Percentiles rank a stretch among this genome's conserved stretches.
Evolutionary conservation across 2,797 vertebrate species (phyloP).

Genomic region (Melanitta fusca): DNA sequence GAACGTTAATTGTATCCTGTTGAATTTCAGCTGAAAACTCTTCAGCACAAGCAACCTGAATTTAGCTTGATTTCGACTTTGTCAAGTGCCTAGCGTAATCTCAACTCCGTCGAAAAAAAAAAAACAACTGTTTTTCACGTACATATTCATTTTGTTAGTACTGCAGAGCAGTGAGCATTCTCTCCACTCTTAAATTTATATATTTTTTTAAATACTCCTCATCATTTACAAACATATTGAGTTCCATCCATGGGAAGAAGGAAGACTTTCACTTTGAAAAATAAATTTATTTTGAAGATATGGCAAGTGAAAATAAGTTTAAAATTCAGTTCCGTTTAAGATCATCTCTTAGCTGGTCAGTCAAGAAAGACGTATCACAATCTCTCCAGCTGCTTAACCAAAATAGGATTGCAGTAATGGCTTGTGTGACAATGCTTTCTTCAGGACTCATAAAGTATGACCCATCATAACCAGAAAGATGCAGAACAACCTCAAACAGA

Average conservation of each 20-base stretch:
- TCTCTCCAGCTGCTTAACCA: neutral
- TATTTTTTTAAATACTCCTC: neutral
- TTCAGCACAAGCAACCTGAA: constrained; percentile 27
- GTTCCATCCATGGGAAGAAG: neutral
- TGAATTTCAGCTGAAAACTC: constrained; percentile 32
- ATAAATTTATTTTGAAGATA: neutral
- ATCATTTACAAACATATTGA: neutral
- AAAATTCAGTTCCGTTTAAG: neutral
- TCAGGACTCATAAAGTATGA: neutral
- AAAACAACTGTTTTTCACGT: neutral
- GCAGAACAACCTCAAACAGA: neutral
- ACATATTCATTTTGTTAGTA: neutral
- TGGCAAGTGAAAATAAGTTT: neutral
- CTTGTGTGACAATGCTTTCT: neutral
- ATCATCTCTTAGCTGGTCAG: neutral
- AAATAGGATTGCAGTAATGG: neutral
- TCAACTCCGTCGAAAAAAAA: neutral
- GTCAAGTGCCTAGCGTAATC: neutral
- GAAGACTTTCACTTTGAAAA: neutral
- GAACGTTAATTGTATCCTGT: neutral
- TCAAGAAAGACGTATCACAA: neutral
- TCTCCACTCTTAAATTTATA: neutral
- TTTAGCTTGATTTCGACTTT: constrained; percentile 8
- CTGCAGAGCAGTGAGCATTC: neutral
- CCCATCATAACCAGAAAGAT: neutral